Evolutionary conservation across 2,797 vertebrate genomes (phyloP).

Genomic region (Craterocephalus amniculus): DNA sequence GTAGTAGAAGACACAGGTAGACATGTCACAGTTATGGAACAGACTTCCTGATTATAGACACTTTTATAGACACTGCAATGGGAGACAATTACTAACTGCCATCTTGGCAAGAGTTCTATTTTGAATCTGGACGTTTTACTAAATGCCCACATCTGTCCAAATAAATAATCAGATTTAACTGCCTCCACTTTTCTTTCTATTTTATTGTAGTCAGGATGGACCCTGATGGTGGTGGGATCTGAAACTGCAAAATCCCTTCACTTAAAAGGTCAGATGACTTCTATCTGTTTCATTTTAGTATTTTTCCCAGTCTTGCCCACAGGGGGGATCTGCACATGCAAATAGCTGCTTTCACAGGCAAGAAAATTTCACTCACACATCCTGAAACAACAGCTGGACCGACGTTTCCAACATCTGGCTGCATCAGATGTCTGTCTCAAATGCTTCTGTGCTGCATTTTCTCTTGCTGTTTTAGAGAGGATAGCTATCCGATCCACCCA

Average conservation of each 20-base stretch:
- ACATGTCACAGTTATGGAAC: background rate
- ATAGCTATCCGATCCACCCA: background rate
- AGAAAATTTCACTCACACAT: background rate
- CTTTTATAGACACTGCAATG: too few species aligned
- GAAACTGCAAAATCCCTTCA: background rate
- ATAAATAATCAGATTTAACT: background rate
- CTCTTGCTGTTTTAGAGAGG: background rate
- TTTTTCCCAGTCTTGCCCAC: too few species aligned
- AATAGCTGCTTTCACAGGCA: background rate
- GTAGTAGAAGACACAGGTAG: background rate
- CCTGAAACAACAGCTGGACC: background rate
- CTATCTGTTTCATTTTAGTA: background rate
- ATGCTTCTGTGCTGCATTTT: slow-evolving; percentile 18
- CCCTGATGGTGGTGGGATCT: background rate
- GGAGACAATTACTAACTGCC: background rate
- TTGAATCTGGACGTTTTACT: background rate
- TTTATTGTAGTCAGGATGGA: background rate
- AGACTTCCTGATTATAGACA: background rate
- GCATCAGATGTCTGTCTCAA: background rate
- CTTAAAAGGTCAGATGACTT: background rate
- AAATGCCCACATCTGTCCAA: background rate
- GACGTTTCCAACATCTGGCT: slow-evolving; percentile 3
- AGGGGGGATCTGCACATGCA: background rate
- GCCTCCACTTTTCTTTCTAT: background rate
- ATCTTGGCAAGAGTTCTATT: background rate